These are phyloP conservation scores for Squalus acanthias DNA, from an alignment of 2,797 vertebrate species.

Conservation along the genomic window DNA sequence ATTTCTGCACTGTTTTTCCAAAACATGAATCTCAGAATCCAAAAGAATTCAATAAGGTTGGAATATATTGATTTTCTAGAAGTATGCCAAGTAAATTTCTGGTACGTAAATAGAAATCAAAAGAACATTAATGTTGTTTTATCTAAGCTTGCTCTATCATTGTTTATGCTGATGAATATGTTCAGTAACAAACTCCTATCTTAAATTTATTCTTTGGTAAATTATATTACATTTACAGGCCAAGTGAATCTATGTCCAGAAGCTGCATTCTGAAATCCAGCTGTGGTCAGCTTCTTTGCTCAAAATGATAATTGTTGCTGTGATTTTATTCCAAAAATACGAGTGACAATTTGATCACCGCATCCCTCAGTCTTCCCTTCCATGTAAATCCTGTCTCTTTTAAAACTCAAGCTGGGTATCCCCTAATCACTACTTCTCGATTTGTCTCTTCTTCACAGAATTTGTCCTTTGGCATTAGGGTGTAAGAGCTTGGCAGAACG, in stretches of 20 bases:
- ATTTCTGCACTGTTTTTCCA: constrained; percentile 2
- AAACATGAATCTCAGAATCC: background rate
- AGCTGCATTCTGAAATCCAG: background rate
- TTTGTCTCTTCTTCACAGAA: background rate
- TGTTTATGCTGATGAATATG: background rate
- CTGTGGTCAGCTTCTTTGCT: background rate
- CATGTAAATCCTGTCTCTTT: background rate
- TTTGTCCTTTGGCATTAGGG: background rate
- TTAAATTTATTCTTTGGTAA: background rate
- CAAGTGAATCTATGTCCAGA: background rate
- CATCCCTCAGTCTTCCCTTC: background rate
- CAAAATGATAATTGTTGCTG: background rate
- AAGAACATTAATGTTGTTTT: background rate
- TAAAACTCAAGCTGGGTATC: background rate
- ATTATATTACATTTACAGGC: background rate
- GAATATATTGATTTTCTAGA: too few relatives aligned
- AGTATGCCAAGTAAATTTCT: background rate
- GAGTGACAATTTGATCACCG: background rate
- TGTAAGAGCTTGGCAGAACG: background rate
- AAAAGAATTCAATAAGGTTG: background rate
- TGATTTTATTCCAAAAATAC: background rate
- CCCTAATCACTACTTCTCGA: background rate
- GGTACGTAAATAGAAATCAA: too few relatives aligned
- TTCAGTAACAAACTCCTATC: background rate
- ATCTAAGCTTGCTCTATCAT: background rate